Evolutionary conservation across 2,888 invertebrate species (phyloP).

Genomic region (Trissolcus japonicus): DNA sequence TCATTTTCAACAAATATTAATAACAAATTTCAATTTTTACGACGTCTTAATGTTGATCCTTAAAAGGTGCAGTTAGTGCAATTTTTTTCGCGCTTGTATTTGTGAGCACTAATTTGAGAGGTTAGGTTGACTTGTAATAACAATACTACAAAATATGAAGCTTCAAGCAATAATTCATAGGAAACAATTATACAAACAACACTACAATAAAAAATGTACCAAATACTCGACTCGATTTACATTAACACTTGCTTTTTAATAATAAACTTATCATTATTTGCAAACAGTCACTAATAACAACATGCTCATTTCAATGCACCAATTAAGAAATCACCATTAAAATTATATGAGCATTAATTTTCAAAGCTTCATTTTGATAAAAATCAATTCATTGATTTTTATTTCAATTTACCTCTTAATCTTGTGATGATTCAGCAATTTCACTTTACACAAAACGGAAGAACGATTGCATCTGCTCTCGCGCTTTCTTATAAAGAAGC

Average conservation of each 20-base stretch:
- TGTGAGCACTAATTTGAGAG: conserved; percentile 1
- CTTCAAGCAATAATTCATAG: neutral
- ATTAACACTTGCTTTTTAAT: neutral
- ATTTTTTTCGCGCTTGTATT: neutral
- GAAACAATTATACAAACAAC: neutral
- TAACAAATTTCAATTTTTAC: too few relatives aligned
- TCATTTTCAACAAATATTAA: neutral
- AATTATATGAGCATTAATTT: neutral
- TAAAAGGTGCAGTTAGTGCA: neutral
- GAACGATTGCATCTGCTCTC: conserved; percentile 1
- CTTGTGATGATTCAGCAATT: conserved; percentile 3
- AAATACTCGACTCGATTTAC: conserved; percentile 1
- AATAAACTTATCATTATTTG: conserved; percentile 1
- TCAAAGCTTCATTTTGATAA: neutral
- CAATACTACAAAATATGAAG: neutral
- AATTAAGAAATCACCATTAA: conserved; percentile 6
- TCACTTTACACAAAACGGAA: neutral
- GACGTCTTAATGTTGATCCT: neutral
- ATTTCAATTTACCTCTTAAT: conserved; percentile 1
- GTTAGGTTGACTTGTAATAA: conserved; percentile 3
- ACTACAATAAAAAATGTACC: neutral
- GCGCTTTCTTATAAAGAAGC: conserved; percentile 2
- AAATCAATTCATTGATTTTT: neutral
- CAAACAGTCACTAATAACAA: neutral
- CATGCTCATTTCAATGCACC: conserved; percentile 4